Evolutionary conservation across 2,113 vertebrate genomes (phyloP).

Genomic region (Meleagris gallopavo): DNA sequence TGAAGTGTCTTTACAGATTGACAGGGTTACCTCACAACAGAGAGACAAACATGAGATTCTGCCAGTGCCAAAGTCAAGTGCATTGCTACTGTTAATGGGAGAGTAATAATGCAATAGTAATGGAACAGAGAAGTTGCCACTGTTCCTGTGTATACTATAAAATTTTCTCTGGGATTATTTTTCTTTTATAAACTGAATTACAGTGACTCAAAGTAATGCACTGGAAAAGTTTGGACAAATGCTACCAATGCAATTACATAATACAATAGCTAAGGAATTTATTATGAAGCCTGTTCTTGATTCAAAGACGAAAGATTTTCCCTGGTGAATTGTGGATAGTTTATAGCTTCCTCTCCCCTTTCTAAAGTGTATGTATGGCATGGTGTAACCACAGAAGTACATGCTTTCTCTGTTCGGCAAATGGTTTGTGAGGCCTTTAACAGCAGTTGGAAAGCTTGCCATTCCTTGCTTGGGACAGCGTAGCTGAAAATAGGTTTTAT

Average conservation of each 20-base stretch:
- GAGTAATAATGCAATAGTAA: background rate
- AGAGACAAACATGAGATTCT: background rate
- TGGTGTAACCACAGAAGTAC: background rate
- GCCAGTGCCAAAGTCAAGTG: background rate
- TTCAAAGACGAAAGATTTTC: conserved; percentile 13
- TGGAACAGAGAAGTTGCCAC: background rate
- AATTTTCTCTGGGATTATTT: background rate
- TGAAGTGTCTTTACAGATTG: background rate
- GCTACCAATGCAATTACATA: conserved; percentile 52
- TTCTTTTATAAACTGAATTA: background rate
- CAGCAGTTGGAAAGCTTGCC: background rate
- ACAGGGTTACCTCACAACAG: fast-evolving
- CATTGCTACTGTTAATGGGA: background rate
- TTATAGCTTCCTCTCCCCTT: conserved; percentile 40
- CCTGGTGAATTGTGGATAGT: conserved; percentile 15
- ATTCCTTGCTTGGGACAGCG: background rate
- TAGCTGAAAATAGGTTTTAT: conserved; percentile 22
- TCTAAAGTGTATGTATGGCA: background rate
- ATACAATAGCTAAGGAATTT: conserved; percentile 53
- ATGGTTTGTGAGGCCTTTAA: background rate
- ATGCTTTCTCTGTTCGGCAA: background rate
- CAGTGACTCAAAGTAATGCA: background rate
- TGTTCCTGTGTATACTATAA: background rate
- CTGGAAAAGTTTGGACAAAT: conserved; percentile 35
- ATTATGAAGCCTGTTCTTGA: conserved; percentile 30